These are phyloP conservation scores for Apeira syringaria DNA, from an alignment of 2,888 invertebrate species.

Conservation along the genomic window DNA sequence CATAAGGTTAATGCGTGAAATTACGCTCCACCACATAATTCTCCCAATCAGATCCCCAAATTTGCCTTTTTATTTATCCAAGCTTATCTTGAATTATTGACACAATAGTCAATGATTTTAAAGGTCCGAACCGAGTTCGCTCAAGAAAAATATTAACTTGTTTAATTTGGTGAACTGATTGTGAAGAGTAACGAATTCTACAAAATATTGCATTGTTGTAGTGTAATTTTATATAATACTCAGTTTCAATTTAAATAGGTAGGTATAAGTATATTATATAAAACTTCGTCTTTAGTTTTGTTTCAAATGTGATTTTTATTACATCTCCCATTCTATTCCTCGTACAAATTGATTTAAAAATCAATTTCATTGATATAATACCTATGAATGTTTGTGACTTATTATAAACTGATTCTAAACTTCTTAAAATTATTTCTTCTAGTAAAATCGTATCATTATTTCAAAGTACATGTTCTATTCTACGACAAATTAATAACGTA, in stretches of 20 bases:
- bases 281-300: conserved; percentile 1
- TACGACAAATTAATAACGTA: conserved; percentile 67
- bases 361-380: conserved; percentile 8
- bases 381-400: conserved; percentile 33
- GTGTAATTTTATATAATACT: conserved; percentile 23
- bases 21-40: too few species aligned
- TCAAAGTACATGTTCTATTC: conserved; percentile 80
- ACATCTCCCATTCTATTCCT: neutral
- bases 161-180: too few species aligned
- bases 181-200: too few species aligned
- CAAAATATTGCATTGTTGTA: conserved; percentile 15
- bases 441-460: conserved; percentile 74
- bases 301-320: neutral
- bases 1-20: conserved; percentile 56
- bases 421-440: conserved; percentile 57
- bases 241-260: conserved; percentile 3
- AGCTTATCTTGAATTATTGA: too few species aligned
- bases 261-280: conserved; percentile 16
- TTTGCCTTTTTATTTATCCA: too few species aligned
- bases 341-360: neutral
- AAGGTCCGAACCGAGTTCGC: too few species aligned
- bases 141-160: too few species aligned
- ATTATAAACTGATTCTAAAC: conserved; percentile 42
- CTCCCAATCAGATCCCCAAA: too few species aligned
- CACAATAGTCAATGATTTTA: too few species aligned